Evolutionary conservation across 2,113 vertebrate genomes (phyloP), one percentile per base, ranked within the genome.

Genomic region (Psophia crepitans): DNA sequence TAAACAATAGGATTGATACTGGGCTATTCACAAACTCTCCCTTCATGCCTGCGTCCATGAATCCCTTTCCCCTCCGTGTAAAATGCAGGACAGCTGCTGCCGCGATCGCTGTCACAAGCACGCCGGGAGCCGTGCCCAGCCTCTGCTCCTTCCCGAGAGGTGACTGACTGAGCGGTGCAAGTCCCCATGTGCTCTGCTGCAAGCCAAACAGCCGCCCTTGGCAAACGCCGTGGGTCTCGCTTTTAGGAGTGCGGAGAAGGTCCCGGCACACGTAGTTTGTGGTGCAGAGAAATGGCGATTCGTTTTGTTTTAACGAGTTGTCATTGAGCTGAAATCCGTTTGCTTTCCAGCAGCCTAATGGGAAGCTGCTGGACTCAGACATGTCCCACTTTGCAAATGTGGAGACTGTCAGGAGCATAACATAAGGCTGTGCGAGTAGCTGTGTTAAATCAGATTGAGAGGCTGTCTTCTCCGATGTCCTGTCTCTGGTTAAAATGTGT

Each of bases 191-290:
- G n/a, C 60, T 43, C 51, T 13, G 51, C 49, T 64, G 27, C 57
- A 8, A 15, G 46, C 20, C 6, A 2, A 32, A 7, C 5, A 5
- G 68, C 80, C 14, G 28, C 46, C 70, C 17, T 22, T 2, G 32
- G 46, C 28, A 4, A 19, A 6, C 5, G 4, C 8, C 9, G 0
- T 2, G 32, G 9, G 6, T 9, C 64, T 33, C 1, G 0, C 4
- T 26, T 24, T 12, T 0, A 46, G 64, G 33, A 39, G n/a, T 8
- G 32, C 13, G 3, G 84, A 28, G 48, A 54, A 87, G 48, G 48
- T 65, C 53, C 41, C 37, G 2, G 32, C 3, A 1, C 33, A 1
- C 2, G 5, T 5, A 7, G 15, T 8, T 39, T 28, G n/a, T 11
- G 13, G 54, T 11, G 53, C 57, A 22, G 30, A 43, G 23, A 46